Evolutionary conservation across 1,140 invertebrate genomes (phyloP).

Genomic region (Magallana angulata): DNA sequence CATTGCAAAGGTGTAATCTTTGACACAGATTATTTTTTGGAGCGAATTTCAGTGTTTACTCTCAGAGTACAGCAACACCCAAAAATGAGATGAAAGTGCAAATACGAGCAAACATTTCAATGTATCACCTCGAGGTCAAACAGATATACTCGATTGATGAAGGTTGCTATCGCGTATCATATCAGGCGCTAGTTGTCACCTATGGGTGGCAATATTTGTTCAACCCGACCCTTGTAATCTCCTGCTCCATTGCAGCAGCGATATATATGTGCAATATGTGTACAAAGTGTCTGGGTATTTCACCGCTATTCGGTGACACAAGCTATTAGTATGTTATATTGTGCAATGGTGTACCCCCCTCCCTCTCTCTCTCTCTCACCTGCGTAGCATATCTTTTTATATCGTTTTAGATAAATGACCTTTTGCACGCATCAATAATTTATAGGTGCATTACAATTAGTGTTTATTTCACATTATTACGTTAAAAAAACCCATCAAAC

Average conservation of each 20-base stretch:
- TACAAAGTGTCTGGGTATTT: not conserved
- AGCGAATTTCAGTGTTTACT: constrained; percentile 1
- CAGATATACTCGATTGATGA: constrained; percentile 4
- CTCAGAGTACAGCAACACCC: not conserved
- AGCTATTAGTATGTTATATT: too few species aligned
- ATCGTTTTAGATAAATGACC: too few species aligned
- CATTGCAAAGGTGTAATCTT: constrained; percentile 11
- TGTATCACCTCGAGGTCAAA: constrained; percentile 2
- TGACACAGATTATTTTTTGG: constrained; percentile 12
- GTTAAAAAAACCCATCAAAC: too few species aligned
- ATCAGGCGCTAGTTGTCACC: constrained; percentile 24
- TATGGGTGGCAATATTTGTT: constrained; percentile 9
- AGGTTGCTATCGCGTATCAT: constrained; percentile 1
- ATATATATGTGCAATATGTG: not conserved
- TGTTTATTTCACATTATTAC: too few species aligned
- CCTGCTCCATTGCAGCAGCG: not conserved
- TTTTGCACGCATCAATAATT: too few species aligned
- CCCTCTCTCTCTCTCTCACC: too few species aligned
- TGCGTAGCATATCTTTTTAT: too few species aligned
- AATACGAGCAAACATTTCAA: constrained; percentile 31
- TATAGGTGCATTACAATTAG: too few species aligned
- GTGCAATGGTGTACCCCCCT: too few species aligned
- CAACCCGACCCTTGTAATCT: constrained; percentile 13
- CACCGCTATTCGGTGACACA: too few species aligned
- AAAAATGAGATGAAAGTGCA: constrained; percentile 30